Evolutionary conservation across 2,797 vertebrate genomes (phyloP), one percentile per base, ranked within the genome.

Genomic region (Enteromius thamalakanensis): DNA sequence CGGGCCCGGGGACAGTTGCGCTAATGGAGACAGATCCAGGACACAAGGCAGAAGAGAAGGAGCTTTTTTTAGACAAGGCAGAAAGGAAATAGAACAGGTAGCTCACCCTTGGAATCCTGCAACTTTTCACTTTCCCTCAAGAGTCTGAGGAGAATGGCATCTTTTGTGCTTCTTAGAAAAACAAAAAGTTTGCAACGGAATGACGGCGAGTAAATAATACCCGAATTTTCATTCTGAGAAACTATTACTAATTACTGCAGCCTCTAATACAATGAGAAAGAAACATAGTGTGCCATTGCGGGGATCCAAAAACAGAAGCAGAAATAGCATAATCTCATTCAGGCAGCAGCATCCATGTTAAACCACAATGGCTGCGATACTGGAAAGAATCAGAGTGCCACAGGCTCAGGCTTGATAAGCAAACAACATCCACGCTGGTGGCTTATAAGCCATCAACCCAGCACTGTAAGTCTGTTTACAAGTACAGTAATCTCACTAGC

Each of bases 11-110:
- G 87, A 89, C 84, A 82, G 83, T 81, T 83, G 77, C 71, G 62
- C 84, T 88, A 88, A 89, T 88, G 83, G 85, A 91, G 91, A 89
- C 90, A 87, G 87, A 90, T 88, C 85, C 85, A 90, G 89, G 87
- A 86, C 86, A 88, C 62, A 83, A 86, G 85, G 83, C 79, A 82
- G 72, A 83, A 86, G 82, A 85, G 86, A 86, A 76, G 77, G 45
- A 74, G 71, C 80, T 85, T 85, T 88, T 88, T 86, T 81, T 87
- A 87, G 85, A 81, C 80, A 85, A 84, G 80, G 83, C 64, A 55
- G 76, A 86, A 72, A 78, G 74, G 75, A 87, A 87, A 80, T 87
- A 86, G 82, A 85, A 86, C 78, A 86, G 82, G 83, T 84, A 86
- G 60, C 80, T 80, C 65, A 78, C 51, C 51, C 78, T 79, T 79